Evolutionary conservation across 1,140 invertebrate species (phyloP), one percentile per base, ranked within the genome.

Genomic region (Coelopa frigida): DNA sequence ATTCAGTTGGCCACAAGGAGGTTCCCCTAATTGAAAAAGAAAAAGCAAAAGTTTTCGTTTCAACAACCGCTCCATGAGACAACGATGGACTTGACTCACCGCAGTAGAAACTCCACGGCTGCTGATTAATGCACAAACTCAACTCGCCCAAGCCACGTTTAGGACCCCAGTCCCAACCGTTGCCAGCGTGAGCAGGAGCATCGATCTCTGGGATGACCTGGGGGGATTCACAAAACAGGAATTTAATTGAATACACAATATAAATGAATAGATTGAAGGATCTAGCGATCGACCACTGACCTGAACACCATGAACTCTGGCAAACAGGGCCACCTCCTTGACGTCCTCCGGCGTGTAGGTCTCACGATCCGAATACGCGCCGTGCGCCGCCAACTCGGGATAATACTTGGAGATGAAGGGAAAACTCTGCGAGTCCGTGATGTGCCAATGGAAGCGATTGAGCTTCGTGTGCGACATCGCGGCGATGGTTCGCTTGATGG

Each of bases 401-500:
- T 82, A 78, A 45, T 77, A 74, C 11, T 78, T 73, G 4, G 84
- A 76, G 26, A 79, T 70, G 50, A 89, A 75, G 0, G 87, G 87
- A 67, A 90, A 90, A 56, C 85, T 87, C 54, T 92, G 87, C 0
- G 82, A 81, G 59, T 90, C 88, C 3, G 85, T 87, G 0, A 85
- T 75, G 58, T 92, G 88, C 86, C 86, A 89, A 65, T 91, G 88
- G 44, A 92, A 81, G 7, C 85, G 82, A 70, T 92, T 92, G 39
- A 92, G 71, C 70, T 92, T 92, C 45, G 77, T 78, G 12, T 84
- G 76, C 3, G 82, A 80, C 80, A 92, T 86, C 1, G 76, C 86
- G 44, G 85, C 79, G 14, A 91, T 73, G 1, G 84, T 84, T 14
- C 81, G 72, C 51, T 81, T 74, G n/a, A 92, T 78, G 26, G 80